These are phyloP conservation scores for Opisthocomus hoazin DNA, from an alignment of 2,113 vertebrate genomes.

Conservation along the genomic window DNA sequence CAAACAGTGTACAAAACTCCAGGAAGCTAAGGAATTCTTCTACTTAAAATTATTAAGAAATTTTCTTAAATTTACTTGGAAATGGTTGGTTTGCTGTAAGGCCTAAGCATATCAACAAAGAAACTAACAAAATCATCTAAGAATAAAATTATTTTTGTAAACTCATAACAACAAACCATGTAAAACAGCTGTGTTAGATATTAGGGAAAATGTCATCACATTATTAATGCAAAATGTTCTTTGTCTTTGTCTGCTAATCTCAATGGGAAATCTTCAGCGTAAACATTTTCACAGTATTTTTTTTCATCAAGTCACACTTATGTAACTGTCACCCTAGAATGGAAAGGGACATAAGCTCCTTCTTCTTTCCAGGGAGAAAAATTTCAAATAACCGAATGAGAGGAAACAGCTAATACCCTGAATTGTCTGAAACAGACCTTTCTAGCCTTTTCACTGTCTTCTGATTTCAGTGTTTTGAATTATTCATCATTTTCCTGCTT, in stretches of 20 bases:
- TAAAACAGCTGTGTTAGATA: background rate
- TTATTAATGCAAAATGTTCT: background rate
- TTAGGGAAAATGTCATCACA: background rate
- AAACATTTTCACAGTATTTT: background rate
- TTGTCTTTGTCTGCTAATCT: background rate
- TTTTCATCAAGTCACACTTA: background rate
- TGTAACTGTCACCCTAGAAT: background rate
- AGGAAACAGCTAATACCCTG: background rate
- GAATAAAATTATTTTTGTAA: constrained; percentile 32
- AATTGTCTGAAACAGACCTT: background rate
- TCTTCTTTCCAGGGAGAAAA: background rate
- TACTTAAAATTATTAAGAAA: background rate
- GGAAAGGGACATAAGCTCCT: background rate
- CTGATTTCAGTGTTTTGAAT: constrained; percentile 21
- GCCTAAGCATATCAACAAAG: background rate
- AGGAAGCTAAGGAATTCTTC: background rate
- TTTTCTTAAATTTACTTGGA: background rate
- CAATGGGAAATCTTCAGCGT: background rate
- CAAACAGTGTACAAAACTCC: background rate
- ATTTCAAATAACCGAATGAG: background rate
- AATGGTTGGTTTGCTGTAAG: background rate
- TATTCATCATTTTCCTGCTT: constrained; percentile 20
- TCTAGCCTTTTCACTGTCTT: background rate
- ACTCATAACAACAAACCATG: background rate
- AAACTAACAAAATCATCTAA: background rate